Percentiles rank a stretch among this genome's conserved stretches.
phyloP scores from a whole-genome alignment of 1,140 invertebrate genomes.

The Drosophila santomea region DNA sequence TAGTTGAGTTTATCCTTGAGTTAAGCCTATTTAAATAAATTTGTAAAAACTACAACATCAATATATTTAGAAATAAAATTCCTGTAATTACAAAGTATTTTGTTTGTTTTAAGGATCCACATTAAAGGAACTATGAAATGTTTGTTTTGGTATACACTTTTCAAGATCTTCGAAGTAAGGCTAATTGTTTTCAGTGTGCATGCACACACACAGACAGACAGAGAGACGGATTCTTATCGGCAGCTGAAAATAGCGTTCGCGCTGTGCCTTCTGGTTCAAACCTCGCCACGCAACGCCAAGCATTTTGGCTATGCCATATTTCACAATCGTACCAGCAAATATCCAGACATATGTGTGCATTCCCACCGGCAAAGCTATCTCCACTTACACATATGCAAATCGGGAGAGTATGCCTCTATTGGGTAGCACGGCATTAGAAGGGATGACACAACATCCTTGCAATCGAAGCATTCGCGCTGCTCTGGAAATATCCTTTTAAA shows the following conservation, averaged over 20 bases:
- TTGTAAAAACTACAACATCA: too few relatives aligned
- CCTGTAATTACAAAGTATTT: too few relatives aligned
- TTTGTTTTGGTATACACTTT: too few relatives aligned
- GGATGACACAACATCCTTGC: background rate
- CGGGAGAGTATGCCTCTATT: background rate
- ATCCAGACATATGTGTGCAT: conserved; percentile 17
- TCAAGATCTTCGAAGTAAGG: background rate
- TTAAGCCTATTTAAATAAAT: too few relatives aligned
- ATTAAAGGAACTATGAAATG: too few relatives aligned
- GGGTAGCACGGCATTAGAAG: conserved; percentile 3
- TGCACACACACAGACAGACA: conserved; percentile 1
- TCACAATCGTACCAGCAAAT: conserved; percentile 53
- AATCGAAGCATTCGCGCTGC: too few relatives aligned
- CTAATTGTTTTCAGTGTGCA: background rate
- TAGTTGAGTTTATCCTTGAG: too few relatives aligned
- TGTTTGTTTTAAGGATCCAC: too few relatives aligned
- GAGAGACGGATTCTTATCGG: conserved; percentile 51
- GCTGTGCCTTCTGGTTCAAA: conserved; percentile 59
- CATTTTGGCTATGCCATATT: conserved; percentile 67
- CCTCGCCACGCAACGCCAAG: conserved; percentile 52
- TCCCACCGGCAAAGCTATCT: conserved; percentile 8
- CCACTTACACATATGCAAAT: conserved; percentile 1
- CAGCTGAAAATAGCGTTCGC: conserved; percentile 55
- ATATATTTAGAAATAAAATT: too few relatives aligned
- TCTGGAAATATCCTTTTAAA: too few relatives aligned